Evolutionary conservation across 1,140 invertebrate species (phyloP), one percentile per base, ranked within the genome.

Genomic region (Drosophila setifemur): DNA sequence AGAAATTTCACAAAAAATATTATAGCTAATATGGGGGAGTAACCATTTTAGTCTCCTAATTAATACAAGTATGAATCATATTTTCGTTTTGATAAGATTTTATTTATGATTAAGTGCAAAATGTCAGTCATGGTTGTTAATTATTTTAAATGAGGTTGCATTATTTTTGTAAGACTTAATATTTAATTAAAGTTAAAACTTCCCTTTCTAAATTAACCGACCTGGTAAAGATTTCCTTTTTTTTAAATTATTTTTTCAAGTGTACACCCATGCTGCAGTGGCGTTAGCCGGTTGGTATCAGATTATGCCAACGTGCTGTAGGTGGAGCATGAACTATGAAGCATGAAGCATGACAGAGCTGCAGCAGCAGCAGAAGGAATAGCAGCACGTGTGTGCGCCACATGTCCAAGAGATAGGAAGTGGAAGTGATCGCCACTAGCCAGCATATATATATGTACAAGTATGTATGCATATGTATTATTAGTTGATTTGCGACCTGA

Each of bases 361-460:
- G 25, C 14, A 64, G 58, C 42, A 29, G 42, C 8, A 18, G 18
- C 39, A 31, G 29, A 8, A 31, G 21, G 26, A 63, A 71, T 79
- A 79, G 25, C 40, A 63, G 75, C 78, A 79, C 81, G 82, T 86
- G 79, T 86, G 70, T 72, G 35, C 47, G 11, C 78, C 78, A 83
- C 78, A 82, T 82, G 78, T 57, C 29, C 52, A 25, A 67, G 58
- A 31, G 40, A 31, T 44, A 54, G 52, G 73, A 78, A 64, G 47
- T 58, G 73, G 50, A 77, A 72, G 61, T 79, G 70, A 31, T 45
- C 44, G 19, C 63, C 11, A 19, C 5, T 5, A 11, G 14, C 14
- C 33, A 37, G 12, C 14, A 37, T 16, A 12, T 16, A 37, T 12
- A 16, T 18, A 14, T 6, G 16, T 18, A 18, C 14, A 1, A 33